Conservation (phyloP, 2,113 vertebrate species). For the Tetrax tetrax region DNA sequence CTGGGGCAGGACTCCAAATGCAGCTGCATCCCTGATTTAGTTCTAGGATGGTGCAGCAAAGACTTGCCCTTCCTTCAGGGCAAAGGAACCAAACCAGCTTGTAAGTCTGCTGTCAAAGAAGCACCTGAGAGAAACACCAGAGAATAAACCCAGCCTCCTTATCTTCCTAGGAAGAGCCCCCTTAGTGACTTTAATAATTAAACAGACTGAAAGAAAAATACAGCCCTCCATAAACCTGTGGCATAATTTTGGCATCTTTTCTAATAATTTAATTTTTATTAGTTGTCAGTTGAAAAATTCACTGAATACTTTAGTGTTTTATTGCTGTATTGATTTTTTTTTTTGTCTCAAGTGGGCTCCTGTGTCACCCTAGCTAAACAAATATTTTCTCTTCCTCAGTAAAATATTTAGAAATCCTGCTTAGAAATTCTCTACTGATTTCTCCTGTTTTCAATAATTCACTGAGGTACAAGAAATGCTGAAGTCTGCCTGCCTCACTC, state of each 20-base stretch:
- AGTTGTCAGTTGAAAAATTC: conserved; percentile 51
- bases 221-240: neutral
- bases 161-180: neutral
- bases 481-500: conserved; percentile 1
- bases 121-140: neutral
- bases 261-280: conserved; percentile 45
- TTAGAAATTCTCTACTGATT: conserved; percentile 59
- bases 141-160: neutral
- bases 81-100: neutral
- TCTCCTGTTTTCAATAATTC: conserved; percentile 65
- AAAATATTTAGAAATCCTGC: conserved; percentile 66
- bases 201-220: conserved; percentile 48
- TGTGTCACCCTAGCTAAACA: conserved; percentile 66
- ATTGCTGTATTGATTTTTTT: conserved; percentile 68
- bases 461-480: conserved; percentile 31
- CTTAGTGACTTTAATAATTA: conserved; percentile 25
- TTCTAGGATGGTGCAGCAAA: neutral
- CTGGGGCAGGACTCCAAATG: neutral
- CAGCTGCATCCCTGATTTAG: neutral
- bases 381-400: conserved; percentile 66
- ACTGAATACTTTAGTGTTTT: conserved; percentile 55
- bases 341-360: conserved; percentile 51
- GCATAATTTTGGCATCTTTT: neutral
- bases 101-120: neutral
- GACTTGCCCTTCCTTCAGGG: neutral